phyloP scores from a whole-genome alignment of 1,140 invertebrate genomes.

The Zaprionus tsacasi region DNA sequence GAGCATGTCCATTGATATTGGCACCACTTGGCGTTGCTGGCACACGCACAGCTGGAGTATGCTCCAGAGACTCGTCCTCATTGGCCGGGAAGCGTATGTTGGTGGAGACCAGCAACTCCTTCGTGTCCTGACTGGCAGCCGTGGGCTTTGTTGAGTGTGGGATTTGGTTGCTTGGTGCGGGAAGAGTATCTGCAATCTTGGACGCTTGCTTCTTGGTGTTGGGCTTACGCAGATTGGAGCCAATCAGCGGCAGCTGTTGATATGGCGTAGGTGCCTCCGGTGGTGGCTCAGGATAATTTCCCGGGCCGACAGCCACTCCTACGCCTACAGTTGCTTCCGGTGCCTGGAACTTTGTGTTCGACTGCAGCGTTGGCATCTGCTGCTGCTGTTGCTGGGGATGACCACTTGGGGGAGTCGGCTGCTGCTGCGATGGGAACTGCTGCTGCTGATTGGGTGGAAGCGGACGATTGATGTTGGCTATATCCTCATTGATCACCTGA shows the following conservation, averaged over 20 bases:
- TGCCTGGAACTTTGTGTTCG: slow-evolving; percentile 61
- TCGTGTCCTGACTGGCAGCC: slow-evolving; percentile 51
- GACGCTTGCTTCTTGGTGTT: slow-evolving; percentile 39
- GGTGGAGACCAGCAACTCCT: slow-evolving; percentile 74
- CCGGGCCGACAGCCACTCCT: neutral
- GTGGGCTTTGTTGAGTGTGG: slow-evolving; percentile 2
- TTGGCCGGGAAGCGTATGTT: slow-evolving; percentile 80
- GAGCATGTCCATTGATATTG: slow-evolving; percentile 78
- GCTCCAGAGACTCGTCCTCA: slow-evolving; percentile 60
- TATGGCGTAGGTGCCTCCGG: slow-evolving; percentile 74
- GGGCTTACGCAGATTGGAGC: slow-evolving; percentile 50
- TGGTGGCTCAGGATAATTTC: slow-evolving; percentile 54
- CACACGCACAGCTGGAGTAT: slow-evolving; percentile 37
- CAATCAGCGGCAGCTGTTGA: slow-evolving; percentile 73
- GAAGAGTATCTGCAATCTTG: neutral
- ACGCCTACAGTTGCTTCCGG: slow-evolving; percentile 22
- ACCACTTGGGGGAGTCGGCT: slow-evolving; percentile 26
- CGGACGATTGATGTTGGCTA: slow-evolving; percentile 64
- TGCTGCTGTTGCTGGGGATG: slow-evolving; percentile 20
- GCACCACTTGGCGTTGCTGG: slow-evolving; percentile 49
- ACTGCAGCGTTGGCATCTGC: slow-evolving; percentile 51
- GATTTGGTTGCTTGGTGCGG: slow-evolving; percentile 12
- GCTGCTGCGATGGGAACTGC: neutral
- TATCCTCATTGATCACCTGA: slow-evolving; percentile 81
- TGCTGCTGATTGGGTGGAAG: slow-evolving; percentile 1